phyloP scores from a whole-genome alignment of 1,140 invertebrate genomes.

The Pomacea maculata region DNA sequence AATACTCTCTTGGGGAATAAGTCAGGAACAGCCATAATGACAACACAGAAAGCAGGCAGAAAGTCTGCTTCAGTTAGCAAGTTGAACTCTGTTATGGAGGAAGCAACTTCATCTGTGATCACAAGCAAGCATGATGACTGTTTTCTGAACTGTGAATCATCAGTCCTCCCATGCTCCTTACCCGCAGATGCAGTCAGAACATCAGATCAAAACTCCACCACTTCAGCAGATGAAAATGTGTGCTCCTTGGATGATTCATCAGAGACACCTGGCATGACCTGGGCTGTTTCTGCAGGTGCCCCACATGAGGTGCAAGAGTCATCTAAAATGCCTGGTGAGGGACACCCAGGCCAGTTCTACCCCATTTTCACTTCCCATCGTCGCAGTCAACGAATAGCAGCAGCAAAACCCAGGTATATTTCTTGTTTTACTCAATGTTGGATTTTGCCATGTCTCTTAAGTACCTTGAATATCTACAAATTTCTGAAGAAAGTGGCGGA shows the following conservation, averaged over 20 bases:
- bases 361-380: constrained; percentile 8
- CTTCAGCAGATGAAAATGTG: no score
- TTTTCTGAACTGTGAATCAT: neutral
- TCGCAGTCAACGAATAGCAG: neutral
- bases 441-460: neutral
- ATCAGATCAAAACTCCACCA: neutral
- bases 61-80: neutral
- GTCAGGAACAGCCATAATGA: neutral
- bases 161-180: neutral
- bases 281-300: no score
- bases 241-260: no score
- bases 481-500: no score
- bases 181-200: neutral
- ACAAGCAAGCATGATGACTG: no score
- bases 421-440: neutral
- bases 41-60: no score
- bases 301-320: neutral
- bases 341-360: neutral
- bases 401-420: constrained; percentile 6
- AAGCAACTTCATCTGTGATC: neutral
- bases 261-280: no score
- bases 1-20: neutral
- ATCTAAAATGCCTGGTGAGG: neutral
- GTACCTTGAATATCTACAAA: no score
- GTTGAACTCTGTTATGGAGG: neutral